A percentile compares a stretch with the other conserved stretches of the same genome.
phyloP scores from a whole-genome alignment of 1,140 invertebrate genomes.

The Leptinotarsa lineolata region DNA sequence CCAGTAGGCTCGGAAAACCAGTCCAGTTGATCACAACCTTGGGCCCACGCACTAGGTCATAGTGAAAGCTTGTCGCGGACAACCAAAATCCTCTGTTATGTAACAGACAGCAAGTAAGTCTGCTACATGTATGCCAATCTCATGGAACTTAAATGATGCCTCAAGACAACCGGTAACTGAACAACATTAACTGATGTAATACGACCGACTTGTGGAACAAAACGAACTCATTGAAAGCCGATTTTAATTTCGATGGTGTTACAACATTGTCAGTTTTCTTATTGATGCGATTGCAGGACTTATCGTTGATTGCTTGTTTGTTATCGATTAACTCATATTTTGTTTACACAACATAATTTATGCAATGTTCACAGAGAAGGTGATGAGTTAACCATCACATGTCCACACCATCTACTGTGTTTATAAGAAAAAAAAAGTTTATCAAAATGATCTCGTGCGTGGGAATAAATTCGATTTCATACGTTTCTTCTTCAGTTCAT shows the following conservation, averaged over 20 bases:
- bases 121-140: slow-evolving; percentile 19
- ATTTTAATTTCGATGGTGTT: background rate
- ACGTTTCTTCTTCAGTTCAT: no score
- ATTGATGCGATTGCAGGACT: no score
- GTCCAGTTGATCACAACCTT: background rate
- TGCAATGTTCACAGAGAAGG: no score
- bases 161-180: background rate
- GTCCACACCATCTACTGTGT: no score
- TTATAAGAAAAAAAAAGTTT: no score
- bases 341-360: no score
- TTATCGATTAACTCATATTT: no score
- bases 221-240: background rate
- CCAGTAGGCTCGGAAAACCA: background rate
- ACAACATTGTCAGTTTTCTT: background rate
- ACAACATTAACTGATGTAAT: slow-evolving; percentile 1
- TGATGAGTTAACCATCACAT: no score
- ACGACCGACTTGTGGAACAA: background rate
- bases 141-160: background rate
- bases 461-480: no score
- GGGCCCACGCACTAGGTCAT: slow-evolving; percentile 13
- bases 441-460: no score
- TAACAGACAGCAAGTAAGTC: slow-evolving; percentile 7
- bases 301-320: no score
- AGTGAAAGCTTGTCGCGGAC: slow-evolving; percentile 17
- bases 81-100: slow-evolving; percentile 20